A percentile compares a stretch with the other conserved stretches of the same genome.
Conservation (phyloP, 2,113 vertebrate genomes). For the Brienomyrus brachyistius region DNA sequence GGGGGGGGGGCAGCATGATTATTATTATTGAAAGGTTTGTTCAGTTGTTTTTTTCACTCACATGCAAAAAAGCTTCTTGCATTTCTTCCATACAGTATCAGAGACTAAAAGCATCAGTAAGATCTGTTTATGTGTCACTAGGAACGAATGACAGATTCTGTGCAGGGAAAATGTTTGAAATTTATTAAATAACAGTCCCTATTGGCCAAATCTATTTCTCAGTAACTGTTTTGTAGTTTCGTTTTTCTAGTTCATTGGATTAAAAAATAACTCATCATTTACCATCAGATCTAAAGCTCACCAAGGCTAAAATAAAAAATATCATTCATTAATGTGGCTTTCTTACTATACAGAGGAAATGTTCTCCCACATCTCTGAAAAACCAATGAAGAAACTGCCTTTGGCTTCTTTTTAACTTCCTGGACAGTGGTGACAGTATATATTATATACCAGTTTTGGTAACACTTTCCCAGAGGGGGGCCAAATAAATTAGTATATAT, state of each 20-base stretch:
- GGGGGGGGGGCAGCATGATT: neutral
- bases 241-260: neutral
- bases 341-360: neutral
- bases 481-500: neutral
- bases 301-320: neutral
- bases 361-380: neutral
- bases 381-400: neutral
- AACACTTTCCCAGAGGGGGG: too few relatives aligned
- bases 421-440: neutral
- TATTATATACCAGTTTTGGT: neutral
- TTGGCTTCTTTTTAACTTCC: neutral
- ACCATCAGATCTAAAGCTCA: neutral
- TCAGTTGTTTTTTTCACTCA: neutral
- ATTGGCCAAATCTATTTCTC: neutral
- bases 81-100: neutral
- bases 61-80: neutral
- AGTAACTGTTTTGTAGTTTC: neutral
- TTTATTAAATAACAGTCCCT: neutral
- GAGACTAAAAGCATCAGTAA: neutral
- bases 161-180: neutral
- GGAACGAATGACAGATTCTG: neutral
- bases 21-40: neutral
- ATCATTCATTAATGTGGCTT: neutral
- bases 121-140: neutral
- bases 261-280: neutral